These are phyloP conservation scores for Tipula helvola DNA, from an alignment of 2,888 invertebrate species.

Conservation along the genomic window DNA sequence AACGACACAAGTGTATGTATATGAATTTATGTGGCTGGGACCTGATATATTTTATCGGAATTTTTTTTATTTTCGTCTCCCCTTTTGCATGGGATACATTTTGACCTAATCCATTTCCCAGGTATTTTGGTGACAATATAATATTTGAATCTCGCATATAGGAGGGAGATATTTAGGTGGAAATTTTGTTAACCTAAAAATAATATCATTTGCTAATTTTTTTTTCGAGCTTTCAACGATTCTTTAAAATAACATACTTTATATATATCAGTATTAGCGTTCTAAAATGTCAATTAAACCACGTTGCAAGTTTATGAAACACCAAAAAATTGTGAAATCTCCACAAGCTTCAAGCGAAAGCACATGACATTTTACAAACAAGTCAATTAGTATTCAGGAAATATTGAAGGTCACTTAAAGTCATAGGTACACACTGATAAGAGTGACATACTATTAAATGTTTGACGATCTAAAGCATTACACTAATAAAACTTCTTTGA, in stretches of 20 bases:
- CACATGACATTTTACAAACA: neutral
- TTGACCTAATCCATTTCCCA: neutral
- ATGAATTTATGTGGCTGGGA: neutral
- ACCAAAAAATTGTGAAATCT: too few species aligned
- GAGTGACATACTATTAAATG: too few species aligned
- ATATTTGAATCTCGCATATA: neutral
- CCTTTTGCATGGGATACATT: neutral
- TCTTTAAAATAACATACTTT: too few species aligned
- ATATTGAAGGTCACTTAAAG: neutral
- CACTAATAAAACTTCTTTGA: too few species aligned
- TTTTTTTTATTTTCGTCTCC: neutral
- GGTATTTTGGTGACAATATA: neutral
- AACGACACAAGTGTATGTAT: neutral
- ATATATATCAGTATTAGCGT: too few species aligned
- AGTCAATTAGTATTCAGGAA: neutral
- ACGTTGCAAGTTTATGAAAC: too few species aligned
- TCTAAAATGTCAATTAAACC: too few species aligned
- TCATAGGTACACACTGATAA: neutral
- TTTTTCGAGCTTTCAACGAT: too few species aligned
- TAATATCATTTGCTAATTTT: neutral
- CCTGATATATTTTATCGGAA: neutral
- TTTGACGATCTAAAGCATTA: too few species aligned
- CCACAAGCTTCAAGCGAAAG: neutral
- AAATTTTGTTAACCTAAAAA: too few species aligned
- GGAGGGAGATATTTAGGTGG: neutral